Base-by-base conservation (phyloP, 2,888 invertebrate genomes). In the Eupsilia transversa region DNA sequence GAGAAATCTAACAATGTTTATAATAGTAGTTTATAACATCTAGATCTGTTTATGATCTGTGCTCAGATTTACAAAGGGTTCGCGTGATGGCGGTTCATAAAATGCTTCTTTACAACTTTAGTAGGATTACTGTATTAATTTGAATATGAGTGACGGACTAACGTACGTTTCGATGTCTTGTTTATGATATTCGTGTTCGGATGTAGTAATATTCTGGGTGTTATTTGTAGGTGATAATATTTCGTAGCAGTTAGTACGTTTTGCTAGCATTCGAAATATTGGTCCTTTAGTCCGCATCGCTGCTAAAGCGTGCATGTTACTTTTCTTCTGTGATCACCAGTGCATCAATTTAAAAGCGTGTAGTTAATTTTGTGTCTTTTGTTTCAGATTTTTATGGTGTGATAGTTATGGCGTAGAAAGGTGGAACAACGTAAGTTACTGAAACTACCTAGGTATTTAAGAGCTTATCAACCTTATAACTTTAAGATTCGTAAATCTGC, bases 381-480 rank as follows among this genome's bases (percentile, higher is more conserved):
- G 77, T 91, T 92, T 76, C 93, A 94, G 94, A 91, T 92, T 85
- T 86, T 76, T 88, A 72, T 89, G 87, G 89, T 90, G 91, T 89
- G 88, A 89, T 87, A 84, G 84, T 86, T 83, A 89, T 90, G 92
- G 87, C 90, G 83, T 93, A 91, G 84, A 76, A 72, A 86, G 78
- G 86, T 82, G 86, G 85, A 90, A 82, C 93, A 94, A 92, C 89
- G 94, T 94, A 89, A 94, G 94, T 93, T 63, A 41, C 12, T 64
- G 5, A 33, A 33, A 49, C 27, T 46, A 23, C 23, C 23, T 46
- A 46, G 7, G 3, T 46, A 41, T 27, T 4, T 23, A 3, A 20
- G 35, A 3, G 59, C 30, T 41, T 17, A 33, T 6, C 5, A 33
- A 38, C 0, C 4, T 17, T n/a, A 7, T 59, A 27, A 23, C 17